Percentiles rank a stretch among this genome's conserved stretches.
phyloP scores from a whole-genome alignment of 2,797 vertebrate species.

The Myotis pilosus region DNA sequence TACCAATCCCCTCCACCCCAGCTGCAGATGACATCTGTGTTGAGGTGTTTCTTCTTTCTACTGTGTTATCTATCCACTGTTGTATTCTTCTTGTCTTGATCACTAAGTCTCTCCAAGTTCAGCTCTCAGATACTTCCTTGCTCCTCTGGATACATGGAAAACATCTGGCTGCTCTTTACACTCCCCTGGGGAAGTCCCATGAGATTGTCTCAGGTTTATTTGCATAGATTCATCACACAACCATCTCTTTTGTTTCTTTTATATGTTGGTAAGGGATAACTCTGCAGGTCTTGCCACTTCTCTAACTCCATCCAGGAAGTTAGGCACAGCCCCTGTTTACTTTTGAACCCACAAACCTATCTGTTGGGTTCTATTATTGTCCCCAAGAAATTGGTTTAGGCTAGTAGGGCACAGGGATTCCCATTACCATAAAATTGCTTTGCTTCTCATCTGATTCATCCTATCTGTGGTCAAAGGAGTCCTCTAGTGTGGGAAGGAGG shows the following conservation, averaged over 20 bases:
- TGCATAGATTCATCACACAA: not conserved
- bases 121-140: not conserved
- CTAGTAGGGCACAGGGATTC: not conserved
- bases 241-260: not conserved
- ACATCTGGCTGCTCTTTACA: not conserved
- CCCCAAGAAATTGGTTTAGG: not conserved
- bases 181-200: not conserved
- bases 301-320: not conserved
- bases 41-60: constrained; percentile 24
- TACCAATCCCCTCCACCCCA: not conserved
- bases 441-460: constrained; percentile 19
- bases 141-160: not conserved
- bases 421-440: not conserved
- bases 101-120: not conserved
- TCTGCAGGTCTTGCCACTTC: not conserved
- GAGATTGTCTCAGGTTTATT: not conserved
- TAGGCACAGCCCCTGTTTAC: not conserved
- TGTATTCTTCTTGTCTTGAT: not conserved
- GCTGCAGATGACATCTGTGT: not conserved
- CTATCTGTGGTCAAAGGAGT: not conserved
- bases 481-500: not conserved
- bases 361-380: not conserved
- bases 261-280: not conserved
- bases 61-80: not conserved
- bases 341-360: not conserved